Evolutionary conservation across 2,113 vertebrate species (phyloP).

Genomic region (rat (Rattus norvegicus)): DNA sequence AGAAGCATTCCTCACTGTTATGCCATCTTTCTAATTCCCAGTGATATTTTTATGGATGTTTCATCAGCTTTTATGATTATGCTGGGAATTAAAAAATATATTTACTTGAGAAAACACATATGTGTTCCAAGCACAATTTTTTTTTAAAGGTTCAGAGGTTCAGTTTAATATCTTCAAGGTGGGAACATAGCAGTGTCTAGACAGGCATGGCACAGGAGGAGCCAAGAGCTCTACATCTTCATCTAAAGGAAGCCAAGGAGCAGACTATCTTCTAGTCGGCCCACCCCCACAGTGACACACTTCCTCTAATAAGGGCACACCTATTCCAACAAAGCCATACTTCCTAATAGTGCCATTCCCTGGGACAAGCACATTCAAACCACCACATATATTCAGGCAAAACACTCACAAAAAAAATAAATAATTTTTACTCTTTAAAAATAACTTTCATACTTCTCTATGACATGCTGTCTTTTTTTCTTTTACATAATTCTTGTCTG

Average conservation of each 20-base stretch:
- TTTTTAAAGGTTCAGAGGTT: too few relatives aligned
- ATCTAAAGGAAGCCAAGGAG: too few relatives aligned
- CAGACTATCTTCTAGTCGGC: too few relatives aligned
- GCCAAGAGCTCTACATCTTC: too few relatives aligned
- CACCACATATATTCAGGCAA: not conserved
- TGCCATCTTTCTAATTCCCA: not conserved
- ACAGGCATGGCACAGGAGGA: too few relatives aligned
- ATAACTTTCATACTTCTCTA: not conserved
- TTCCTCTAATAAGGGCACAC: too few relatives aligned
- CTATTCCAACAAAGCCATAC: too few relatives aligned
- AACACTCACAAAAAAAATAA: not conserved
- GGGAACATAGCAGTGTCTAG: too few relatives aligned
- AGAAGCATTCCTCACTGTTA: not conserved
- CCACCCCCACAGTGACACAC: too few relatives aligned
- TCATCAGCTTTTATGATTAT: not conserved
- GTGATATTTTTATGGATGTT: not conserved
- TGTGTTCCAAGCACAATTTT: not conserved
- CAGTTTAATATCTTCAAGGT: too few relatives aligned
- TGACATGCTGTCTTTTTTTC: not conserved
- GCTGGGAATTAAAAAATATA: not conserved
- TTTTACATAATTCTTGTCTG: not conserved
- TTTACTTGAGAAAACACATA: not conserved
- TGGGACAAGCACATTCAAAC: too few relatives aligned
- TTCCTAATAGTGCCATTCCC: too few relatives aligned
- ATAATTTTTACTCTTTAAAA: not conserved